These are phyloP conservation scores for Sciurus carolinensis DNA, from an alignment of 2,797 vertebrate species.

Conservation along the genomic window DNA sequence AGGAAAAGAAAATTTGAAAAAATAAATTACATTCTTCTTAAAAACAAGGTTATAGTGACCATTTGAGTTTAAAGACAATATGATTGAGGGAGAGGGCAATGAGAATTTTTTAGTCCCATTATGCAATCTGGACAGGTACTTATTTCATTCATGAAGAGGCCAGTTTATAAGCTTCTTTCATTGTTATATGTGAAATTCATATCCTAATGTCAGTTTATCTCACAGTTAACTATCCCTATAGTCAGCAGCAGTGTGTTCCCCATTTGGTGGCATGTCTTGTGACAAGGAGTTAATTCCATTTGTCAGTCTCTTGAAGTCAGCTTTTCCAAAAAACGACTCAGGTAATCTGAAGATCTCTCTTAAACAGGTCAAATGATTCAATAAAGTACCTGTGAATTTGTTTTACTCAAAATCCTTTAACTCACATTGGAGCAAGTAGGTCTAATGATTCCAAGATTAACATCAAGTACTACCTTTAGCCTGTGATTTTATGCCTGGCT, in stretches of 20 bases:
- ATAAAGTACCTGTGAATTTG: conserved; percentile 46
- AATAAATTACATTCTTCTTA: neutral
- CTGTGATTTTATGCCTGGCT: neutral
- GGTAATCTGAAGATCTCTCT: neutral
- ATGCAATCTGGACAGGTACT: neutral
- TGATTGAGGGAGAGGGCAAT: neutral
- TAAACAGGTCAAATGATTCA: conserved; percentile 56
- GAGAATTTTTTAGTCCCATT: neutral
- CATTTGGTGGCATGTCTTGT: neutral
- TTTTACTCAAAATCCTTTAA: conserved; percentile 57
- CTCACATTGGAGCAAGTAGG: neutral
- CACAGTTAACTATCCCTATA: neutral
- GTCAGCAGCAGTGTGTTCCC: neutral
- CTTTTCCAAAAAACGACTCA: neutral
- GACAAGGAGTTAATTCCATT: neutral
- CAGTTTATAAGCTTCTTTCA: neutral
- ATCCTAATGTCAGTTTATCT: neutral
- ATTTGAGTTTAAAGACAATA: neutral
- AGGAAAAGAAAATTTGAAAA: neutral
- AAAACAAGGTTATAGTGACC: neutral
- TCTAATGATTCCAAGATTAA: conserved; percentile 71
- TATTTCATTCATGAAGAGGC: neutral
- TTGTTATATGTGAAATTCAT: neutral
- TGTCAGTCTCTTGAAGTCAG: neutral
- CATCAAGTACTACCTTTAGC: conserved; percentile 24